Conservation (phyloP, 2,113 vertebrate genomes). For the Heterotis niloticus region DNA sequence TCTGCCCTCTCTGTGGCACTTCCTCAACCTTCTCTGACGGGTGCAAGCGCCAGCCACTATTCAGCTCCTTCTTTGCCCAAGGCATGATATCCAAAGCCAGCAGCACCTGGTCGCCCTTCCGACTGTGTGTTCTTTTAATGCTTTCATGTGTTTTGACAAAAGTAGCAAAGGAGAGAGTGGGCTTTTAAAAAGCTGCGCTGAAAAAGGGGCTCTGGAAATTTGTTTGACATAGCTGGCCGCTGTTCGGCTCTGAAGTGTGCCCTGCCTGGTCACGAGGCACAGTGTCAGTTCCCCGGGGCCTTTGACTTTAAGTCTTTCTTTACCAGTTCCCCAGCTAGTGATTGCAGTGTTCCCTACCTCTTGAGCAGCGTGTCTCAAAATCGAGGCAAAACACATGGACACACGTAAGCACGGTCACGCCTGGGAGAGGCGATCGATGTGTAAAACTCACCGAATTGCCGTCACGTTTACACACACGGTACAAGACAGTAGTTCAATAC, state of each 20-base stretch:
- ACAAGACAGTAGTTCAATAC: no score
- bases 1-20: slow-evolving; percentile 3
- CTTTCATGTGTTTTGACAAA: background rate
- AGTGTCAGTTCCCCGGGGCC: no score
- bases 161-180: background rate
- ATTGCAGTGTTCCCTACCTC: no score
- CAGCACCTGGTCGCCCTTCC: background rate
- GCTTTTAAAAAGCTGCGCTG: background rate
- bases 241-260: no score
- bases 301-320: no score
- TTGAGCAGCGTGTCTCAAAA: no score
- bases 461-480: no score
- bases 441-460: background rate
- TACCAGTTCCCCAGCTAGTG: no score
- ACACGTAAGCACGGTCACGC: background rate
- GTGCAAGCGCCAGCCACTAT: no score
- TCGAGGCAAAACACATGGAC: background rate
- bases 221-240: background rate
- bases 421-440: no score
- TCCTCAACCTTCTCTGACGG: background rate
- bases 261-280: no score
- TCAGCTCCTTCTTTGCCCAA: background rate
- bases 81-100: background rate
- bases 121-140: background rate
- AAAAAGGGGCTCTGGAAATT: background rate